A percentile compares a stretch with the other conserved stretches of the same genome.
Conservation (phyloP, 2,113 vertebrate genomes). For the Furnarius figulus region DNA sequence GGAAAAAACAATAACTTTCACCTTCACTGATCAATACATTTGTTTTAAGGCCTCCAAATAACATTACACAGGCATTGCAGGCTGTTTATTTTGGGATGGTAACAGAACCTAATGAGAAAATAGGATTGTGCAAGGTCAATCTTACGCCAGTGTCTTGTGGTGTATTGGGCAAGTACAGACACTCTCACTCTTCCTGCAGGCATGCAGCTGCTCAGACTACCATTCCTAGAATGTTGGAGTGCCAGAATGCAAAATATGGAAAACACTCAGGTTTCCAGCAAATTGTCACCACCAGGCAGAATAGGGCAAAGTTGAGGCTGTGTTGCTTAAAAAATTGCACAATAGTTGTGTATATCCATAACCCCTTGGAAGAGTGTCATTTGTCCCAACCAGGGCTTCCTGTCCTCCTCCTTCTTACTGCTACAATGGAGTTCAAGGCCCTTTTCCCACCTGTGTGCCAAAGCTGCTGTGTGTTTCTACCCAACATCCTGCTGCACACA, state of each 20-base stretch:
- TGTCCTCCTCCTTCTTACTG: background rate
- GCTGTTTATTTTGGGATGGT: background rate
- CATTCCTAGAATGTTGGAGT: background rate
- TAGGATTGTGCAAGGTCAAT: background rate
- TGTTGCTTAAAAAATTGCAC: background rate
- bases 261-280: background rate
- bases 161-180: background rate
- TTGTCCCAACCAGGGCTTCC: background rate
- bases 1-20: rapidly evolving
- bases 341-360: rapidly evolving
- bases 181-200: background rate
- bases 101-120: background rate
- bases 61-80: background rate
- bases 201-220: background rate
- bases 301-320: background rate
- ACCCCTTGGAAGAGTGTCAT: background rate
- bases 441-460: rapidly evolving
- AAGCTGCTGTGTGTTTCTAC: rapidly evolving
- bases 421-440: background rate
- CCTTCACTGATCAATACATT: background rate
- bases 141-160: background rate
- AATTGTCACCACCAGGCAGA: background rate
- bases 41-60: background rate
- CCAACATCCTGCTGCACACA: background rate
- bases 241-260: background rate